Conservation (phyloP, 2,888 invertebrate genomes). For the Standfussiana lucernea region DNA sequence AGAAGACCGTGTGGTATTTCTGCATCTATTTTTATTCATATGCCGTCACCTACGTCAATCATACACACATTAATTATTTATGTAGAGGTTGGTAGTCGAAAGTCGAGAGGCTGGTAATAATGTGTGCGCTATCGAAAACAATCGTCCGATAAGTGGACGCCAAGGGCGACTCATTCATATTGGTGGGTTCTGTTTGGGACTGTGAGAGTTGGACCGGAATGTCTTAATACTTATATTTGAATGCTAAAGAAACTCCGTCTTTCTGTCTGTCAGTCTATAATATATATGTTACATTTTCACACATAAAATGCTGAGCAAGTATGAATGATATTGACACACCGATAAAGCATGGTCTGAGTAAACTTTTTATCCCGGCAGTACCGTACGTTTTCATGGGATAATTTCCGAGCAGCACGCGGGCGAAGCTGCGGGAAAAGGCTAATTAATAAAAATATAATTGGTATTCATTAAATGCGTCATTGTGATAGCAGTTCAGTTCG, state of each 20-base stretch:
- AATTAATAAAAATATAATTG: neutral
- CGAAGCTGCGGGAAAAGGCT: neutral
- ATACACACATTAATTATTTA: conserved; percentile 79
- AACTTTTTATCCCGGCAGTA: neutral
- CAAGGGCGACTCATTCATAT: conserved; percentile 77
- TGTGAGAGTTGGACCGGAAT: neutral
- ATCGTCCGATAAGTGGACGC: conserved; percentile 81
- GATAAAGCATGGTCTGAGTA: neutral
- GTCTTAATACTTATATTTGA: neutral
- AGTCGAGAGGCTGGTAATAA: conserved; percentile 79
- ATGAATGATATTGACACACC: neutral
- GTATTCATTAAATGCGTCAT: neutral
- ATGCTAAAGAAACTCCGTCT: neutral
- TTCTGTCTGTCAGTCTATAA: neutral
- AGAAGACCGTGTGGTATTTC: conserved; percentile 56
- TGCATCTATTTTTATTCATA: conserved; percentile 47
- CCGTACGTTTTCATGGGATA: neutral
- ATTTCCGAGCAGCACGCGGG: neutral
- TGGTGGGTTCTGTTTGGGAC: conserved; percentile 67
- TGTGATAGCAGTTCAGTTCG: neutral
- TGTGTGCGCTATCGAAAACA: conserved; percentile 82
- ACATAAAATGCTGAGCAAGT: neutral
- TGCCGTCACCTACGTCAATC: conserved; percentile 72
- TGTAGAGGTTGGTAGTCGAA: conserved; percentile 77
- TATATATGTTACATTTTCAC: neutral